Conservation (phyloP, 2,113 vertebrate genomes). For the Cebus imitator region DNA sequence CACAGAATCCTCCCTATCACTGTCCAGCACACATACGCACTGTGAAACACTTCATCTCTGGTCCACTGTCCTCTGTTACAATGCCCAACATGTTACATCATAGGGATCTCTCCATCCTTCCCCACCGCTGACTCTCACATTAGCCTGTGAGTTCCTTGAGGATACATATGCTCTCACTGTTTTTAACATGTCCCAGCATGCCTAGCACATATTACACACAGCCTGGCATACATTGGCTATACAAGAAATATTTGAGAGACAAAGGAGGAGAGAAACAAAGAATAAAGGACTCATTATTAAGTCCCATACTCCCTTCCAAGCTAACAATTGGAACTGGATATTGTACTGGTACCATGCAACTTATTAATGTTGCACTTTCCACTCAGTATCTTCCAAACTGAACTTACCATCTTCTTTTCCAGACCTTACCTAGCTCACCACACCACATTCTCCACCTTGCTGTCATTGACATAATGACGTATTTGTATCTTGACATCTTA, state of each 20-base stretch:
- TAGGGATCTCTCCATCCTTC: background rate
- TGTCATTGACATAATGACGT: background rate
- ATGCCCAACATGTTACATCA: background rate
- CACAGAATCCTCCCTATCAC: background rate
- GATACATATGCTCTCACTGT: background rate
- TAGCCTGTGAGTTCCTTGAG: background rate
- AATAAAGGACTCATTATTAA: background rate
- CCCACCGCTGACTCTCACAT: background rate
- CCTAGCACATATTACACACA: no score
- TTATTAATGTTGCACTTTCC: background rate
- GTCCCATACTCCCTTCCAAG: no score
- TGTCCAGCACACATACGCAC: background rate
- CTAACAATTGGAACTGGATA: background rate
- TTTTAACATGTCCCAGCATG: background rate
- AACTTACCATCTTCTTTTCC: background rate
- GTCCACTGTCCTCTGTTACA: background rate
- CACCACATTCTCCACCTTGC: background rate
- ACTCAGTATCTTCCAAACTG: background rate
- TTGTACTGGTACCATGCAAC: background rate
- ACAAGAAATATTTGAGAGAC: background rate
- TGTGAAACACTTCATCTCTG: background rate
- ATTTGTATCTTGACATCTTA: background rate
- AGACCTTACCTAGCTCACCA: background rate
- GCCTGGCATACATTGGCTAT: background rate
- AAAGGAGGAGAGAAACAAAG: background rate